Base-by-base conservation (phyloP, 2,113 vertebrate species). In the Peromyscus maniculatus region DNA sequence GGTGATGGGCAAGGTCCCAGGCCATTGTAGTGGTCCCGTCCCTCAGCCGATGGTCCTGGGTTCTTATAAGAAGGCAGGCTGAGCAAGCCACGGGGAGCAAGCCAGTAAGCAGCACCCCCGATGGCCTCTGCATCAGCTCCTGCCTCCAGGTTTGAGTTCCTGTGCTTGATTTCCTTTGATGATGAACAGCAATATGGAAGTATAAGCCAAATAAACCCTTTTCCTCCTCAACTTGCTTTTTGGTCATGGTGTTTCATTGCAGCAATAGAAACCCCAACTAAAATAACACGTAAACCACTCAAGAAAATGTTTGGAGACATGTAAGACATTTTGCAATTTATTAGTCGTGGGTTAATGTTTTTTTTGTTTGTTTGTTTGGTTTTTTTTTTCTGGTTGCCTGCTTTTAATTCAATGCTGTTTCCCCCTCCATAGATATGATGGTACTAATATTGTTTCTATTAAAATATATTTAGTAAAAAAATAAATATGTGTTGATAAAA, bases 381-480 rank as follows among this genome's bases (percentile, higher is more conserved):
- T 49, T 49, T 49, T 49, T 49, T 88, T 88, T 96, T 75, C 31
- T 69, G 17, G 24, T 89, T 92, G 79, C 13, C n/a, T 78, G 4
- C n/a, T 77, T 26, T 92, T 80, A 52, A 57, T 66, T 64, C 55
- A 16, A 87, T 79, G 49, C 3, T 74, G 2, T 55, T 46, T 86
- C 31, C 36, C 26, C 7, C 31, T 52, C 28, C 52, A 31, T 39
- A 22, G 36, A 19, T 10, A 15, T 52, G 26, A 43, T 49, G 64
- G 13, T 64, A 79, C 1, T n/a, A 67, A 66, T 87, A 66, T n/a
- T 78, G 16, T 78, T 59, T 88, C 33, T 15, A 28, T 90, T 59
- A 55, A 92, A 91, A 67, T 74, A 87, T 62, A 80, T 52, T 93
- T 91, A 83, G 66, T 83, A 84, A 43, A 64, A 67, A 26, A 36